These are phyloP conservation scores for Melanotaenia boesemani DNA, from an alignment of 2,797 vertebrate species.

Conservation along the genomic window DNA sequence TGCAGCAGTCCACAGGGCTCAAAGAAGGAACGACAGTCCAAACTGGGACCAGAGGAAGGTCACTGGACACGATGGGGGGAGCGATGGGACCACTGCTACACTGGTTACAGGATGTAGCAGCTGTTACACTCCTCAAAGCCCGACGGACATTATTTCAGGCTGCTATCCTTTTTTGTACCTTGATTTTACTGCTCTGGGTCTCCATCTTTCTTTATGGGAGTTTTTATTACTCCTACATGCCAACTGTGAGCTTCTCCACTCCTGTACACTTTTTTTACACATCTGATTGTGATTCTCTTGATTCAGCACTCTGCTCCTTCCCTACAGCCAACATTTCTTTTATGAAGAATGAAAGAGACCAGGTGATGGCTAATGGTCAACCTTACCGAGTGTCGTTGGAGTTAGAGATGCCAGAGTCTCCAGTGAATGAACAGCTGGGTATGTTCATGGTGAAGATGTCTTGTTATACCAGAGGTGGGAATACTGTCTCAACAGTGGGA, in stretches of 20 bases:
- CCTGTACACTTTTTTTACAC: constrained; percentile 90
- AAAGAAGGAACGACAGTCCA: constrained; percentile 26
- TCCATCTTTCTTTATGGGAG: constrained; percentile 93
- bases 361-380: constrained; percentile 90
- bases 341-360: constrained; percentile 86
- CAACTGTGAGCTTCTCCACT: constrained; percentile 90
- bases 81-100: constrained; percentile 79
- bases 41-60: constrained; percentile 20
- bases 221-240: constrained; percentile 97
- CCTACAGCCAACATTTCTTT: constrained; percentile 92
- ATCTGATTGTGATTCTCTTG: constrained; percentile 83
- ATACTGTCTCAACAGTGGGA: constrained; percentile 81
- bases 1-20: constrained; percentile 34
- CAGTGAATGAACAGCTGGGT: constrained; percentile 89
- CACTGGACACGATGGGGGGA: constrained; percentile 67
- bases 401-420: constrained; percentile 91
- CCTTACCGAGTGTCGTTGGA: constrained; percentile 90
- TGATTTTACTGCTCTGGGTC: constrained; percentile 91
- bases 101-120: constrained; percentile 89
- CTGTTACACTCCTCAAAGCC: constrained; percentile 85
- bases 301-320: constrained; percentile 87
- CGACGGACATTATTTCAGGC: constrained; percentile 88
- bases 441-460: constrained; percentile 93
- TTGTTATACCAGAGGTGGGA: constrained; percentile 86
- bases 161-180: constrained; percentile 84